phyloP scores from a whole-genome alignment of 2,888 invertebrate genomes.

The Eudemis profundana region DNA sequence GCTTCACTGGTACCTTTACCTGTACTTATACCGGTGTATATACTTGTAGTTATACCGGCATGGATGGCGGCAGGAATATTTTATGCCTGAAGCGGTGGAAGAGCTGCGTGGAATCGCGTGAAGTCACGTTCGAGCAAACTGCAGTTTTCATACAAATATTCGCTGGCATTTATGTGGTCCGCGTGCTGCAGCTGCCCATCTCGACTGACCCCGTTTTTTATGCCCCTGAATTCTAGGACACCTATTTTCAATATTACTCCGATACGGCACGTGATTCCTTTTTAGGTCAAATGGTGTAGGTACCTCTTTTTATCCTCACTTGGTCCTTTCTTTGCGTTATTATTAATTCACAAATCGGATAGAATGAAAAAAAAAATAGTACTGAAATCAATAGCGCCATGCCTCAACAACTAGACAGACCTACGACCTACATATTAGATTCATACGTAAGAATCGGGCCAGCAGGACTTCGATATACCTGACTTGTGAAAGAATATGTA shows the following conservation, averaged over 20 bases:
- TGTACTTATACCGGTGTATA: conserved; percentile 4
- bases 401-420: no score
- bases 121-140: conserved; percentile 38
- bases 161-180: conserved; percentile 36
- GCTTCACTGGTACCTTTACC: not conserved
- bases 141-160: conserved; percentile 44
- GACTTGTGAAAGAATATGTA: not conserved
- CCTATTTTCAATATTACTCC: conserved; percentile 28
- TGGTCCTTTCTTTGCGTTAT: no score
- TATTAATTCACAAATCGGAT: no score
- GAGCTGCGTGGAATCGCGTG: conserved; percentile 23
- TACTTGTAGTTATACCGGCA: no score
- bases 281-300: not conserved
- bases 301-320: no score
- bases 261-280: not conserved
- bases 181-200: conserved; percentile 33
- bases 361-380: no score
- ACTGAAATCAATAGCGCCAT: no score
- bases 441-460: no score
- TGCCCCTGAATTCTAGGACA: conserved; percentile 28
- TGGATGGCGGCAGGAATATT: conserved; percentile 17
- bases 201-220: conserved; percentile 38
- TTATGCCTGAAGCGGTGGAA: conserved; percentile 25
- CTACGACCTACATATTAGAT: no score
- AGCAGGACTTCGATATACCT: no score